These are phyloP conservation scores for Catocala fraxini DNA, from an alignment of 2,888 invertebrate genomes.

Conservation along the genomic window DNA sequence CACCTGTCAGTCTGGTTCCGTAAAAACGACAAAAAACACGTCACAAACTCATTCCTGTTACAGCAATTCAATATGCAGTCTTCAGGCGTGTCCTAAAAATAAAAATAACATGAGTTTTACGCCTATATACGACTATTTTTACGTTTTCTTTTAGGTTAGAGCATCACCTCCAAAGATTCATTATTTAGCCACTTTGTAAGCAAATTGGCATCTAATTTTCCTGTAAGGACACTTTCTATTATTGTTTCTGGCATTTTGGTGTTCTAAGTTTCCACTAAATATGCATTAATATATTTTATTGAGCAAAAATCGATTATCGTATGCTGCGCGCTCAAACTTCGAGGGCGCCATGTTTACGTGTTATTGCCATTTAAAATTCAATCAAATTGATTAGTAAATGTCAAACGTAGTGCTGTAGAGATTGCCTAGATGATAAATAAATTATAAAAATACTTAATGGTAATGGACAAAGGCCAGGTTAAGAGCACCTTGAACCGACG, in stretches of 20 bases:
- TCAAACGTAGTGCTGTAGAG: background rate
- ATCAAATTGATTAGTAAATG: background rate
- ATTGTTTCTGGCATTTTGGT: slow-evolving; percentile 81
- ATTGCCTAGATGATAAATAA: background rate
- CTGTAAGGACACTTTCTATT: slow-evolving; percentile 79
- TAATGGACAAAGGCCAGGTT: no score
- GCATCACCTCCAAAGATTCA: slow-evolving; percentile 74
- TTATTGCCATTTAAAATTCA: slow-evolving; percentile 13
- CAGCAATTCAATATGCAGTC: slow-evolving; percentile 75
- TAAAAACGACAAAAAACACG: slow-evolving; percentile 87
- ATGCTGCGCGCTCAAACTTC: slow-evolving; percentile 55
- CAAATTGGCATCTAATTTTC: slow-evolving; percentile 71
- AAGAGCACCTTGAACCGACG: no score
- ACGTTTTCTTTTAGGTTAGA: slow-evolving; percentile 61
- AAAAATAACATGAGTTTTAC: slow-evolving; percentile 33
- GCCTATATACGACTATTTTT: slow-evolving; percentile 31
- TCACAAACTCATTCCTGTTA: slow-evolving; percentile 84
- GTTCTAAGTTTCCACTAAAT: slow-evolving; percentile 14
- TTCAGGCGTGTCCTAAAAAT: slow-evolving; percentile 74
- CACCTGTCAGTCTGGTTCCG: slow-evolving; percentile 86
- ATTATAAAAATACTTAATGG: background rate
- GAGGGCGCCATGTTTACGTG: slow-evolving; percentile 39
- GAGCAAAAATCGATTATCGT: slow-evolving; percentile 60
- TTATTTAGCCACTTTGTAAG: slow-evolving; percentile 82
- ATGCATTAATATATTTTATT: slow-evolving; percentile 40